A percentile compares a stretch with the other conserved stretches of the same genome.
phyloP scores from a whole-genome alignment of 2,888 invertebrate species.

The Chrysolina oricalcia region DNA sequence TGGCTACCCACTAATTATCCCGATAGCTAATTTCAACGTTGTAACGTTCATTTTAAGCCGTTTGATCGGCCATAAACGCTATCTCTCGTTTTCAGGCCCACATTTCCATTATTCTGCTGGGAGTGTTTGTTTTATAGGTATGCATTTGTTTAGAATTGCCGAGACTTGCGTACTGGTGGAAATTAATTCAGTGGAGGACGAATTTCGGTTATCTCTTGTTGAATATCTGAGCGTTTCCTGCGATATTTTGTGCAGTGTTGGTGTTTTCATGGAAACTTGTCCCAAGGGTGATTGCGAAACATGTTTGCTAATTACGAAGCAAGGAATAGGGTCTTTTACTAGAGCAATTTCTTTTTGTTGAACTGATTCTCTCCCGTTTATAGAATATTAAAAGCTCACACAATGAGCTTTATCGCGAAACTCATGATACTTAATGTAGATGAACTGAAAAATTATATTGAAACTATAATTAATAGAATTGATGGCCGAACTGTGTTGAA shows the following conservation, averaged over 20 bases:
- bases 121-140: slow-evolving; percentile 29
- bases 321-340: not conserved
- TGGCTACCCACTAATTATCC: slow-evolving; percentile 36
- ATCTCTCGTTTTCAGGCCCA: slow-evolving; percentile 47
- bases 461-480: too few relatives aligned
- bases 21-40: slow-evolving; percentile 43
- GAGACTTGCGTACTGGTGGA: slow-evolving; percentile 1
- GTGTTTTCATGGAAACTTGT: not conserved
- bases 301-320: not conserved
- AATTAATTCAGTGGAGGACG: slow-evolving; percentile 5
- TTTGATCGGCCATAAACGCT: slow-evolving; percentile 46
- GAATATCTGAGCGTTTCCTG: slow-evolving; percentile 9
- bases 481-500: too few relatives aligned
- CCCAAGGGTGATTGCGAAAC: not conserved
- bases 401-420: too few relatives aligned
- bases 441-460: too few relatives aligned
- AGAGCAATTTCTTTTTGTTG: too few relatives aligned
- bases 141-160: slow-evolving; percentile 15
- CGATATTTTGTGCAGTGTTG: not conserved
- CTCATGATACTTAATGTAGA: too few relatives aligned
- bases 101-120: slow-evolving; percentile 37
- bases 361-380: too few relatives aligned
- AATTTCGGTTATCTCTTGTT: slow-evolving; percentile 16
- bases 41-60: slow-evolving; percentile 39
- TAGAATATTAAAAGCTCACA: too few relatives aligned